These are phyloP conservation scores for Epizoanthus ramosus DNA, from an alignment of 92 coral and sea anemone species.

Conservation along the genomic window DNA sequence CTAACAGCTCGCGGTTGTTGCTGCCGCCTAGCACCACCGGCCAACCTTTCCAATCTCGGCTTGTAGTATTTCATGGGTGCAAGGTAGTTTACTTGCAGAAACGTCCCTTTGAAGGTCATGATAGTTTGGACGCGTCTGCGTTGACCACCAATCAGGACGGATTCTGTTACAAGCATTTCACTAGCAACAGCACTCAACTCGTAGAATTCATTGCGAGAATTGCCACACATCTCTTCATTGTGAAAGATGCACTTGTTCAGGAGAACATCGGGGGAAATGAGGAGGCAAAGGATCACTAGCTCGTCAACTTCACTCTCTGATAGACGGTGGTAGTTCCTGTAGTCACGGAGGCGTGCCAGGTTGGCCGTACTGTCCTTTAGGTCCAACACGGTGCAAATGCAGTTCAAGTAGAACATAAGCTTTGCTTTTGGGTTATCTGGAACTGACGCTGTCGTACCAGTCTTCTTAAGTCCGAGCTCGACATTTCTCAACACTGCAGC, in stretches of 20 bases:
- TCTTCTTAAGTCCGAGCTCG: conserved; percentile 12
- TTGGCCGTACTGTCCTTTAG: neutral
- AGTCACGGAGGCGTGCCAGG: conserved; percentile 20
- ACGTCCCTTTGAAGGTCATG: conserved; percentile 39
- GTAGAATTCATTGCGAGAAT: conserved; percentile 14
- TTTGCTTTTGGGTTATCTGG: conserved; percentile 24
- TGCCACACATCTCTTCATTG: conserved; percentile 47
- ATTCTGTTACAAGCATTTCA: conserved; percentile 39
- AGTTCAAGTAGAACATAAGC: conserved; percentile 18
- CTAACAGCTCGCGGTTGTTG: neutral
- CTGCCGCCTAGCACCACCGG: neutral
- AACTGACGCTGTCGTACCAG: neutral
- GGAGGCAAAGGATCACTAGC: conserved; percentile 30
- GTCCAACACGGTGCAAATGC: conserved; percentile 5
- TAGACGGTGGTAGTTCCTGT: conserved; percentile 26
- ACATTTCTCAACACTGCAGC: conserved; percentile 32
- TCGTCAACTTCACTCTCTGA: conserved; percentile 31
- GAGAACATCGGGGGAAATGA: conserved; percentile 47
- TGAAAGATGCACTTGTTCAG: conserved; percentile 37
- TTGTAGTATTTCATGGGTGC: conserved; percentile 36
- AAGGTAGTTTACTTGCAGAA: conserved; percentile 21
- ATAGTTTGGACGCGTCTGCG: conserved; percentile 37
- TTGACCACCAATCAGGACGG: conserved; percentile 49
- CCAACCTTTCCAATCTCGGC: conserved; percentile 35
- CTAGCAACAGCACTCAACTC: conserved; percentile 42